A percentile compares a stretch with the other conserved stretches of the same genome.
These are phyloP conservation scores for Zoanthus gigantus DNA, from an alignment of 92 coral and sea anemone genomes.

Conservation along the genomic window DNA sequence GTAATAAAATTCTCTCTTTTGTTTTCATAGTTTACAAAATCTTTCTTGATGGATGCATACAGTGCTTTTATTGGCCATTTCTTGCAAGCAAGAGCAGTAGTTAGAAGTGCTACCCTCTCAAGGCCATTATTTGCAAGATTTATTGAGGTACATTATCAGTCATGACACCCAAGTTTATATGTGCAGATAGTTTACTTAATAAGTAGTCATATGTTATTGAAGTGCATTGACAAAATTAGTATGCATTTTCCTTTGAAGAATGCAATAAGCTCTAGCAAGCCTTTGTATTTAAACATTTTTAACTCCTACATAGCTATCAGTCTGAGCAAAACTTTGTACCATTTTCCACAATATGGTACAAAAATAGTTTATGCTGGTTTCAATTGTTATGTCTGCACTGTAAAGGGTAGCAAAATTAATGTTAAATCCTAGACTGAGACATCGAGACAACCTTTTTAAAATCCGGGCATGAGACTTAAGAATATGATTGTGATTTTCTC, in stretches of 20 bases:
- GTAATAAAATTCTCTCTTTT: conserved; percentile 6
- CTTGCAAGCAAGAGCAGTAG: conserved; percentile 94
- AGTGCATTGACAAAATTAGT: too few relatives aligned
- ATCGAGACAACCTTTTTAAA: neutral
- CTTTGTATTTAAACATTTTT: neutral
- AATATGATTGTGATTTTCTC: neutral
- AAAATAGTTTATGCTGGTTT: neutral
- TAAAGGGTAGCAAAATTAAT: neutral
- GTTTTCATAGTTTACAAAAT: conserved; percentile 84
- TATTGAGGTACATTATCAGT: conserved; percentile 77
- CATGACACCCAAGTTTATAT: too few relatives aligned
- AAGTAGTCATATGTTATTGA: too few relatives aligned
- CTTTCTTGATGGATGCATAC: conserved; percentile 97
- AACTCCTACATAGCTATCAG: neutral
- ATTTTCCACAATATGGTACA: neutral
- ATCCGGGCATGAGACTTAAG: neutral
- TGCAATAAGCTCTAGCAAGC: too few relatives aligned
- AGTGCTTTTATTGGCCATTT: conserved; percentile 96
- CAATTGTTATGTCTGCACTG: neutral
- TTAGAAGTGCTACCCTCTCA: conserved; percentile 85
- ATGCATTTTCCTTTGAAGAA: too few relatives aligned
- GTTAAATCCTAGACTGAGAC: neutral
- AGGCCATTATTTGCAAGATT: conserved; percentile 92
- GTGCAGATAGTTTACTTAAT: too few relatives aligned
- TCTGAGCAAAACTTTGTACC: neutral